phyloP scores from a whole-genome alignment of 2,888 invertebrate genomes.

The Leucophenga maculata region DNA sequence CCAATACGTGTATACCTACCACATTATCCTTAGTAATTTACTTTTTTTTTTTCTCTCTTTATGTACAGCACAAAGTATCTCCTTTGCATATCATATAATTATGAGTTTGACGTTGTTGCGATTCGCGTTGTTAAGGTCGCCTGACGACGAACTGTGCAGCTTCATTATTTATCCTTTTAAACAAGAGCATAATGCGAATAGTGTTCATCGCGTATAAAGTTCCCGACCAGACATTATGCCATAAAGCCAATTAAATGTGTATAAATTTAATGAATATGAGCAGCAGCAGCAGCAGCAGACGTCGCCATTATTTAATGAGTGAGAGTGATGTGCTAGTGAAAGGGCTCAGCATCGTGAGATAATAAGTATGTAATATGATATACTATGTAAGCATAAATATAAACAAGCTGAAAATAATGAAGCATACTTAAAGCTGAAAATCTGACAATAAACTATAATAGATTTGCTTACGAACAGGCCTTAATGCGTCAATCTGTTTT shows the following conservation, averaged over 20 bases:
- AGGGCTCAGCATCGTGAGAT: not conserved
- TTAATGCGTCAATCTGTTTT: not conserved
- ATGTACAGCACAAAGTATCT: not conserved
- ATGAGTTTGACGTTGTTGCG: constrained; percentile 51
- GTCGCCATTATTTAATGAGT: not conserved
- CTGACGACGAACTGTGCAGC: constrained; percentile 43
- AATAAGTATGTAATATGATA: too few relatives aligned
- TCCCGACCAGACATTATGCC: constrained; percentile 33
- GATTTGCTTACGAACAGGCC: too few relatives aligned
- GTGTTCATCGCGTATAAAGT: not conserved
- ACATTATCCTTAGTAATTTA: not conserved
- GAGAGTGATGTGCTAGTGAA: not conserved
- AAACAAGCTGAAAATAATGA: not conserved
- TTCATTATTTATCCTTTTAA: constrained; percentile 58
- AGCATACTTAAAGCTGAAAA: not conserved
- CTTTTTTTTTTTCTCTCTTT: not conserved
- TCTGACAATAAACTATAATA: too few relatives aligned
- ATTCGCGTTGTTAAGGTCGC: constrained; percentile 29
- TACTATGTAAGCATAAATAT: not conserved
- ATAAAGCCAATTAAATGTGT: constrained; percentile 65
- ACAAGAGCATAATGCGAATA: constrained; percentile 46
- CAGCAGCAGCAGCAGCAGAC: not conserved
- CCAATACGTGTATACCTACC: too few relatives aligned
- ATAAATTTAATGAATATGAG: constrained; percentile 56
- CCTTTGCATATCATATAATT: constrained; percentile 58